Evolutionary conservation across 2,888 invertebrate species (phyloP).

Genomic region (Caenorhabditis afra): DNA sequence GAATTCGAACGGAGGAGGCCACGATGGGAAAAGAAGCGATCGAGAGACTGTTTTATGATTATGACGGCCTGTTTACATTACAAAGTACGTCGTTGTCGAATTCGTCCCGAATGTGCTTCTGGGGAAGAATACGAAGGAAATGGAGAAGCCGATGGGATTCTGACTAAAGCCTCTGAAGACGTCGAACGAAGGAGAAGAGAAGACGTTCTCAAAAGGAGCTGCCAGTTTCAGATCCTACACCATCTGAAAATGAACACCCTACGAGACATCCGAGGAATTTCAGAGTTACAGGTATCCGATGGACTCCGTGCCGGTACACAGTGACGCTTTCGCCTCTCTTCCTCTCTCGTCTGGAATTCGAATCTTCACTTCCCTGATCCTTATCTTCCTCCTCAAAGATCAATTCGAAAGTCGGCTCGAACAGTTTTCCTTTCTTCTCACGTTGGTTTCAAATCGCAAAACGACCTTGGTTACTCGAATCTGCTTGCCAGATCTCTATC

Average conservation of each 20-base stretch:
- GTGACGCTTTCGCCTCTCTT: too few species aligned
- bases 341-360: not conserved
- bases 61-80: conserved; percentile 55
- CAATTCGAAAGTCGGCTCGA: conserved; percentile 22
- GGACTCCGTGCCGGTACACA: too few species aligned
- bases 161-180: not conserved
- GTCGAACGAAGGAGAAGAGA: not conserved
- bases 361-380: not conserved
- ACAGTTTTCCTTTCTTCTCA: conserved; percentile 22
- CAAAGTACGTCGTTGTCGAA: conserved; percentile 41
- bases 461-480: conserved; percentile 52
- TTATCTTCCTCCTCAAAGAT: not conserved
- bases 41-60: conserved; percentile 36
- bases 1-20: not conserved
- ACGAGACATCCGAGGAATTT: too few species aligned
- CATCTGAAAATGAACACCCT: too few species aligned
- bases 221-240: not conserved
- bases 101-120: conserved; percentile 26
- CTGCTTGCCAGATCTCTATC: conserved; percentile 27
- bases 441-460: conserved; percentile 19
- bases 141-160: conserved; percentile 30
- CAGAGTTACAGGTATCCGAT: too few species aligned
- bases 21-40: not conserved
- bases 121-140: conserved; percentile 5
- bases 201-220: too few species aligned